Percentiles rank a stretch among this genome's conserved stretches.
phyloP scores from a whole-genome alignment of 1,140 invertebrate species.

The Phthorimaea operculella region DNA sequence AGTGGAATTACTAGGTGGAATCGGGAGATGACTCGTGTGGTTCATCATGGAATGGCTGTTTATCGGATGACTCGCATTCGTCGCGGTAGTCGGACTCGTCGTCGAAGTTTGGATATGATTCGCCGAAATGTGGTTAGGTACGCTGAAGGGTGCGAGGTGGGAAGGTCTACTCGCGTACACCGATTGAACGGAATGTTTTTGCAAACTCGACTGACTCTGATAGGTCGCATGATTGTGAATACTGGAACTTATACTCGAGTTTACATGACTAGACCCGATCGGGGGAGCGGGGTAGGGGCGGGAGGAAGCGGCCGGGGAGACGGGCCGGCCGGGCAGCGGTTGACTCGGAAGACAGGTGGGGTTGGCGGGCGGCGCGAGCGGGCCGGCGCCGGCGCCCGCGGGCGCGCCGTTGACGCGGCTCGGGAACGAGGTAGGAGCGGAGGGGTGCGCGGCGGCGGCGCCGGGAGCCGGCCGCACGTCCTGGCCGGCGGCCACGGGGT shows the following conservation, averaged over 20 bases:
- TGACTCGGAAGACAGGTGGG: constrained; percentile 55
- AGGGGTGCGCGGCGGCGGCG: constrained; percentile 60
- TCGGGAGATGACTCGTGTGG: constrained; percentile 38
- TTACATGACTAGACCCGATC: constrained; percentile 64
- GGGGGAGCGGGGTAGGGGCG: constrained; percentile 46
- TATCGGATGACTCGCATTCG: constrained; percentile 40
- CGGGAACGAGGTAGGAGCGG: constrained; percentile 69
- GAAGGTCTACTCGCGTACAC: constrained; percentile 45
- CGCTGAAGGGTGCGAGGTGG: constrained; percentile 53
- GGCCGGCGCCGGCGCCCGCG: constrained; percentile 65
- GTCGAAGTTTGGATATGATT: constrained; percentile 36
- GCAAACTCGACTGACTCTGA: constrained; percentile 58
- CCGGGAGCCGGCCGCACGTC: constrained; percentile 39
- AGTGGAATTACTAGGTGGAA: constrained; percentile 35
- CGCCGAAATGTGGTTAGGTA: constrained; percentile 46
- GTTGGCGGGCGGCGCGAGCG: constrained; percentile 43
- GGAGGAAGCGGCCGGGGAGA: constrained; percentile 45
- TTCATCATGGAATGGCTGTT: constrained; percentile 51
- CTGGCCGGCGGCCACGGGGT: constrained; percentile 64
- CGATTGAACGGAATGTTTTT: constrained; percentile 58
- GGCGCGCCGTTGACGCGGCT: constrained; percentile 64
- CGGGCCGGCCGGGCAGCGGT: constrained; percentile 34
- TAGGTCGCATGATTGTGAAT: constrained; percentile 53
- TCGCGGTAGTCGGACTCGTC: constrained; percentile 27
- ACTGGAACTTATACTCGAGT: constrained; percentile 60